A percentile compares a stretch with the other conserved stretches of the same genome.
Conservation (phyloP, 2,888 invertebrate species). For the Cheiracanthium punctorium region DNA sequence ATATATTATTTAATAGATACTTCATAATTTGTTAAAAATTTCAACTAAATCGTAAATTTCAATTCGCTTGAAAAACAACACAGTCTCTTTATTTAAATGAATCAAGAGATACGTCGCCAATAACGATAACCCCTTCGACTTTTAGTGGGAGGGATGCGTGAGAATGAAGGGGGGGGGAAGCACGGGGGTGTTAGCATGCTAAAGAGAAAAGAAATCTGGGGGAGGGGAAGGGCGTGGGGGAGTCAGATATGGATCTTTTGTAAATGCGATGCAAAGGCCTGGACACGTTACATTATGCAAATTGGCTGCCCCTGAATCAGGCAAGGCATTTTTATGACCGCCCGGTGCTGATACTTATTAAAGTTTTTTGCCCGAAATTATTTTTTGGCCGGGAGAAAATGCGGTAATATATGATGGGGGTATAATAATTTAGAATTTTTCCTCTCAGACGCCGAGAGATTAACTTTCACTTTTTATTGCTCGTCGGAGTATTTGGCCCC, state of each 20-base stretch:
- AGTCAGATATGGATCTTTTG: constrained; percentile 57
- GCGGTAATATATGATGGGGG: constrained; percentile 53
- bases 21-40: too few species aligned
- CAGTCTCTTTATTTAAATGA: too few species aligned
- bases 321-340: constrained; percentile 51
- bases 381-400: constrained; percentile 34
- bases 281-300: constrained; percentile 70
- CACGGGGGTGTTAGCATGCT: constrained; percentile 34
- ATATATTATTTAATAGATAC: too few species aligned
- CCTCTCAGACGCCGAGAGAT: constrained; percentile 28
- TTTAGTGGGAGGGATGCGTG: constrained; percentile 43
- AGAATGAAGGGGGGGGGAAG: constrained; percentile 32
- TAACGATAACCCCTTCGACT: constrained; percentile 16
- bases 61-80: too few species aligned
- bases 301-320: constrained; percentile 49
- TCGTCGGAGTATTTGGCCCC: neutral
- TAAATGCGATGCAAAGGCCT: constrained; percentile 51
- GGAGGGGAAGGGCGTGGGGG: constrained; percentile 13
- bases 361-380: constrained; percentile 48
- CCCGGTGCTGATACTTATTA: constrained; percentile 56
- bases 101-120: constrained; percentile 51
- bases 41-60: too few species aligned
- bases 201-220: constrained; percentile 24
- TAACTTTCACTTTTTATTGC: constrained; percentile 35
- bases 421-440: constrained; percentile 48